Percentiles rank a stretch among this genome's conserved stretches.
phyloP scores from a whole-genome alignment of 2,888 invertebrate genomes.

The Tyria jacobaeae region DNA sequence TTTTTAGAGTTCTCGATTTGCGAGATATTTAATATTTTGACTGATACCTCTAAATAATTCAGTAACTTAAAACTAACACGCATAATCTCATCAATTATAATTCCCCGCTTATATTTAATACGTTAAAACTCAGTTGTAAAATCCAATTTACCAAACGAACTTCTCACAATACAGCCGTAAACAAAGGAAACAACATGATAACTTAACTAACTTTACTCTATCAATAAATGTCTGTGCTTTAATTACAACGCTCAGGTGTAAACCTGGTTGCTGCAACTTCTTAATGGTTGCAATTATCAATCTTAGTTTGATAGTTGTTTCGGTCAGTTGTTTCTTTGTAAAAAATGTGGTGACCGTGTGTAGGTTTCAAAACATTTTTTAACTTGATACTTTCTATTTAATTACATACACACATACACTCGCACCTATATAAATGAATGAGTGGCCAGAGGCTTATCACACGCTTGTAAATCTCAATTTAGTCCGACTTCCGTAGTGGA shows the following conservation, averaged over 20 bases:
- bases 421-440: too few species aligned
- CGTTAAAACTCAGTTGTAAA: not conserved
- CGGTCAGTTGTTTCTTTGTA: conserved; percentile 3
- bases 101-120: not conserved
- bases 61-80: not conserved
- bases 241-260: conserved; percentile 62
- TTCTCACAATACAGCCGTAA: not conserved
- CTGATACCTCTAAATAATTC: too few species aligned
- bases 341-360: conserved; percentile 4
- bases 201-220: conserved; percentile 37
- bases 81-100: not conserved
- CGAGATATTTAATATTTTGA: too few species aligned
- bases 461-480: too few species aligned
- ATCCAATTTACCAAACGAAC: not conserved
- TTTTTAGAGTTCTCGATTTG: too few species aligned
- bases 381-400: too few species aligned
- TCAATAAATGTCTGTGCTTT: conserved; percentile 63
- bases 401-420: too few species aligned
- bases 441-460: too few species aligned
- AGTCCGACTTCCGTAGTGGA: too few species aligned
- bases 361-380: not conserved
- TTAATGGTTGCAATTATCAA: conserved; percentile 43
- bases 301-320: conserved; percentile 16
- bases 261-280: conserved; percentile 42
- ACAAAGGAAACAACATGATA: conserved; percentile 6